Evolutionary conservation across 2,888 invertebrate species (phyloP).

Genomic region (Nezara viridula): DNA sequence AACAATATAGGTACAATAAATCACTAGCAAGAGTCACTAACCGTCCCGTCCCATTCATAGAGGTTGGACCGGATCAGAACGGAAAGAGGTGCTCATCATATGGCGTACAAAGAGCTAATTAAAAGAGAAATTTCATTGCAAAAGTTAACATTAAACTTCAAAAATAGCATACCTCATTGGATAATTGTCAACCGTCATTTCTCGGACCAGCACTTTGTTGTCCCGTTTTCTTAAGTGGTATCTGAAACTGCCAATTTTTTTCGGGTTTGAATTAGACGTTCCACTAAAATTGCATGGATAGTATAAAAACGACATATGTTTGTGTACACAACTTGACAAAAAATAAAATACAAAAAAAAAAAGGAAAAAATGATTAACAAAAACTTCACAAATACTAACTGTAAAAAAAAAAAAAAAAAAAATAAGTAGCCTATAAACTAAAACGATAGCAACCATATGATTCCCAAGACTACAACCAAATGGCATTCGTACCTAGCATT

Average conservation of each 20-base stretch:
- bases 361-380: not conserved
- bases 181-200: not conserved
- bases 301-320: slow-evolving; percentile 26
- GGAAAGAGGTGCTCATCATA: slow-evolving; percentile 5
- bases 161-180: slow-evolving; percentile 33
- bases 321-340: not conserved
- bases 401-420: not conserved
- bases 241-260: slow-evolving; percentile 39
- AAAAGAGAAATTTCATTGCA: not conserved
- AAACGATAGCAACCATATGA: not conserved
- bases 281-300: slow-evolving; percentile 19
- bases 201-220: slow-evolving; percentile 16
- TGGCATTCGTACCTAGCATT: not conserved
- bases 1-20: too few species aligned
- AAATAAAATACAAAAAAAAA: not conserved
- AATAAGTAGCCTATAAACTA: not conserved
- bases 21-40: too few species aligned
- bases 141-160: slow-evolving; percentile 38
- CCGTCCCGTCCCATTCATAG: too few species aligned
- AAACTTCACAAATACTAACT: not conserved
- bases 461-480: not conserved
- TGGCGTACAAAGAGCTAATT: not conserved
- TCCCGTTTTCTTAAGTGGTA: slow-evolving; percentile 16
- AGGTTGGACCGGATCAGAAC: too few species aligned
- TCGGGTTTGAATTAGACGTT: slow-evolving; percentile 21